Percentiles rank a stretch among this genome's conserved stretches.
These are phyloP conservation scores for Brachionus calyciflorus DNA, from an alignment of 1,140 invertebrate genomes.

Conservation along the genomic window DNA sequence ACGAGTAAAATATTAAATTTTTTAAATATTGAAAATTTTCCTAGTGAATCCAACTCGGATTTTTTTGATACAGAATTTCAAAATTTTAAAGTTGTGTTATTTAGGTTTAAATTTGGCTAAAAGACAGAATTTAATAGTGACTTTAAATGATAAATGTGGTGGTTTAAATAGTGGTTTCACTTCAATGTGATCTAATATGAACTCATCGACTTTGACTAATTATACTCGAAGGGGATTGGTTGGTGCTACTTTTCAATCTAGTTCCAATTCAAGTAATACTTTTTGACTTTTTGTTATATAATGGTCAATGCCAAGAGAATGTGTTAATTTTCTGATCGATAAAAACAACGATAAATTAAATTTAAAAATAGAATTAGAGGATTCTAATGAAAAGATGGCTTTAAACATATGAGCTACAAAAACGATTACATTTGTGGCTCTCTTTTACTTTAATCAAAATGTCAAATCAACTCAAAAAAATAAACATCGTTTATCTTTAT, in stretches of 20 bases:
- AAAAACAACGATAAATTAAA: too few species aligned
- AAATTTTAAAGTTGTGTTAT: not conserved
- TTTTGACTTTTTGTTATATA: constrained; percentile 5
- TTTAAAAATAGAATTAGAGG: too few species aligned
- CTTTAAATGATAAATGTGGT: not conserved
- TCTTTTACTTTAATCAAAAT: too few species aligned
- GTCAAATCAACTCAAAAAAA: too few species aligned
- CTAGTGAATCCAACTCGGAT: not conserved
- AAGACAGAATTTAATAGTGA: not conserved
- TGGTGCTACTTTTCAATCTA: not conserved
- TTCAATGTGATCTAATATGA: constrained; percentile 11
- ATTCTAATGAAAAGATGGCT: too few species aligned
- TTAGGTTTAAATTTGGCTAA: not conserved
- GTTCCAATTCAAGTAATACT: not conserved
- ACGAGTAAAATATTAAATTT: not conserved
- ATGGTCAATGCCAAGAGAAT: not conserved
- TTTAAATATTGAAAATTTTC: not conserved
- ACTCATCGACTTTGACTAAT: not conserved
- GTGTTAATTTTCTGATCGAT: too few species aligned
- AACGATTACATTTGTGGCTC: too few species aligned
- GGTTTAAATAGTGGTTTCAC: not conserved
- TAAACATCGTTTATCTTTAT: too few species aligned
- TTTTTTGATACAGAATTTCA: constrained; percentile 2
- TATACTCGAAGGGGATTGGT: not conserved
- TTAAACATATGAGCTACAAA: too few species aligned